phyloP scores from a whole-genome alignment of 2,113 vertebrate genomes.

The Epinephelus lanceolatus region DNA sequence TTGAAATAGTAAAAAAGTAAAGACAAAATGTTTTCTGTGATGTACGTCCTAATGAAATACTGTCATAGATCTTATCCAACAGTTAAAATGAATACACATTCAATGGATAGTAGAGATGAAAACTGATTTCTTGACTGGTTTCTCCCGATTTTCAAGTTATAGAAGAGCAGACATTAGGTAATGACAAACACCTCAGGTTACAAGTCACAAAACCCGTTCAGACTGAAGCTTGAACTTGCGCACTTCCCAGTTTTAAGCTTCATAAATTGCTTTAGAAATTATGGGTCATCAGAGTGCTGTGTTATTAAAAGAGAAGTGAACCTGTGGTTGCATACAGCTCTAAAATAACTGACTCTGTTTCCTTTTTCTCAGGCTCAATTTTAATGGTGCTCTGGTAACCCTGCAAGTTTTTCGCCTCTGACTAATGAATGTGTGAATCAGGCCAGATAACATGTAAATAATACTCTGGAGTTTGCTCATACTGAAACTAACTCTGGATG shows the following conservation, averaged over 20 bases:
- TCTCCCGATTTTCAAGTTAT: not conserved
- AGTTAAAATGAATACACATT: not conserved
- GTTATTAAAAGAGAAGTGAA: slow-evolving; percentile 22
- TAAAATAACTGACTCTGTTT: slow-evolving; percentile 7
- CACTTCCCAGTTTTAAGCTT: not conserved
- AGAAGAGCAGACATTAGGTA: not conserved
- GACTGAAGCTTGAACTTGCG: not conserved
- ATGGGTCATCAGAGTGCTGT: not conserved
- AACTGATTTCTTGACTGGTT: not conserved
- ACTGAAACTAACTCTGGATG: not conserved
- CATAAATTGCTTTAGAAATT: not conserved
- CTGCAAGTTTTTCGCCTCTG: not conserved
- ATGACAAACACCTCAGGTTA: fast-evolving
- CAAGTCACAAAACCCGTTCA: not conserved
- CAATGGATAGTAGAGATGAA: not conserved
- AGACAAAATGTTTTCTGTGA: not conserved
- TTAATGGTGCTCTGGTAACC: not conserved
- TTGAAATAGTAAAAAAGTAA: not conserved
- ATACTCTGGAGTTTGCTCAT: not conserved
- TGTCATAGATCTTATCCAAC: not conserved
- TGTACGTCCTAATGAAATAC: not conserved
- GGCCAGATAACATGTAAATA: slow-evolving; percentile 15
- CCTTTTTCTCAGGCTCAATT: slow-evolving; percentile 19
- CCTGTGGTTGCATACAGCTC: not conserved
- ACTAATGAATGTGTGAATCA: slow-evolving; percentile 21